Conservation (phyloP, 2,888 invertebrate genomes). For the Vesta saturnalis region DNA sequence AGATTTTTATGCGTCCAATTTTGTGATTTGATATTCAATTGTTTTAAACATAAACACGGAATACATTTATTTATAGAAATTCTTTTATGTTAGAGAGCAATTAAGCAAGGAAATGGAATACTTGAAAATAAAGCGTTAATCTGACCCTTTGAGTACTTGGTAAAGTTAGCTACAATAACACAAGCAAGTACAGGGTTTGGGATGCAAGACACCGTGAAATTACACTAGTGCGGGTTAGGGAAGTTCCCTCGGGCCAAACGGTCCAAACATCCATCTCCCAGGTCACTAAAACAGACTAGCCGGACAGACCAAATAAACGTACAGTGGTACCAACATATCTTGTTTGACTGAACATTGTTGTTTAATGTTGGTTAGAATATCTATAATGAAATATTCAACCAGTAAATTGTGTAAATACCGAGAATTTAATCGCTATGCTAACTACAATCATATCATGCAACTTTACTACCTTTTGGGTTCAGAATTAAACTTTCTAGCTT, state of each 20-base stretch:
- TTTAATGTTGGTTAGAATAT: slow-evolving; percentile 37
- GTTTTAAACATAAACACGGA: no score
- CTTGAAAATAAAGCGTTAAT: slow-evolving; percentile 48
- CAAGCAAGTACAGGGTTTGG: slow-evolving; percentile 59
- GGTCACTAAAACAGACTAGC: slow-evolving; percentile 46
- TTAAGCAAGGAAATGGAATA: slow-evolving; percentile 31
- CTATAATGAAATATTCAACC: slow-evolving; percentile 39
- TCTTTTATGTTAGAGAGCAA: slow-evolving; percentile 28
- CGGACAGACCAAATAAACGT: slow-evolving; percentile 47
- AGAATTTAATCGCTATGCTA: slow-evolving; percentile 31
- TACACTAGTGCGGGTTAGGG: slow-evolving; percentile 62
- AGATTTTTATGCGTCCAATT: no score
- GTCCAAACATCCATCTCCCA: slow-evolving; percentile 55
- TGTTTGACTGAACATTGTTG: slow-evolving; percentile 41
- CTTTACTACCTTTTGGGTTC: slow-evolving; percentile 7
- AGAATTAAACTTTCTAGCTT: slow-evolving; percentile 5
- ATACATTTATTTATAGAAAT: slow-evolving; percentile 4
- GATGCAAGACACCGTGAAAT: slow-evolving; percentile 70
- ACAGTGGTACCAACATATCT: slow-evolving; percentile 38
- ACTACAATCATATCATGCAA: slow-evolving; percentile 10
- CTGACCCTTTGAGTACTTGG: slow-evolving; percentile 48
- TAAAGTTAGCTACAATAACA: slow-evolving; percentile 45
- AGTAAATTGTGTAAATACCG: slow-evolving; percentile 35
- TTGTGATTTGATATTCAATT: no score
- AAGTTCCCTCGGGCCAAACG: slow-evolving; percentile 52